Percentiles rank a stretch among this genome's conserved stretches.
These are phyloP conservation scores for Pandion haliaetus DNA, from an alignment of 2,113 vertebrate species.

Conservation along the genomic window DNA sequence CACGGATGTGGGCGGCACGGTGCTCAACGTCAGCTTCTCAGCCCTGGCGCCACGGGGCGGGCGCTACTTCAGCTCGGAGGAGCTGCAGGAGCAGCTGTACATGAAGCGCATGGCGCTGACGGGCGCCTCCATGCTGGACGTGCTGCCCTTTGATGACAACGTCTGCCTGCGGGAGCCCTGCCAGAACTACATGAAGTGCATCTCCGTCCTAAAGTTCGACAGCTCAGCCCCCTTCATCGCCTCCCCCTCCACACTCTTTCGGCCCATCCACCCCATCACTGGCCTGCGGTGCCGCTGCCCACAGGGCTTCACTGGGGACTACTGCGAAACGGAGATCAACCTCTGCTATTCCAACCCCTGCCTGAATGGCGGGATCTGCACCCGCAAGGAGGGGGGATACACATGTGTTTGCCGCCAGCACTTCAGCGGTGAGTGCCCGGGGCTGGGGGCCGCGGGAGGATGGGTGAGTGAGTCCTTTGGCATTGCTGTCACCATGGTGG, in stretches of 20 bases:
- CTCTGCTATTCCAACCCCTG: conserved; percentile 98
- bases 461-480: fast-evolving
- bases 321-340: conserved; percentile 97
- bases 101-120: conserved; percentile 91
- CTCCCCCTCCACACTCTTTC: conserved; percentile 91
- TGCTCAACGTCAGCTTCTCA: conserved; percentile 95
- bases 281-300: conserved; percentile 97
- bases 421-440: conserved; percentile 84
- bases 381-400: conserved; percentile 90
- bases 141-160: conserved; percentile 97
- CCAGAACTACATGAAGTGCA: conserved; percentile 99
- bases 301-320: conserved; percentile 93
- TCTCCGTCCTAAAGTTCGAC: conserved; percentile 96
- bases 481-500: fast-evolving
- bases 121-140: conserved; percentile 90
- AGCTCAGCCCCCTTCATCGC: conserved; percentile 95
- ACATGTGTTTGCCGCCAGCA: conserved; percentile 91
- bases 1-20: conserved; percentile 82
- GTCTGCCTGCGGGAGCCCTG: conserved; percentile 97
- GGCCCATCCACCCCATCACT: conserved; percentile 95
- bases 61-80: conserved; percentile 92
- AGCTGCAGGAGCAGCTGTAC: conserved; percentile 97
- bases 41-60: conserved; percentile 83
- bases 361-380: conserved; percentile 89
- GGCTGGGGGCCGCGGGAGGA: fast-evolving